Evolutionary conservation across 2,888 invertebrate species (phyloP), one percentile per base, ranked within the genome.

Genomic region (Spilarctia lutea): DNA sequence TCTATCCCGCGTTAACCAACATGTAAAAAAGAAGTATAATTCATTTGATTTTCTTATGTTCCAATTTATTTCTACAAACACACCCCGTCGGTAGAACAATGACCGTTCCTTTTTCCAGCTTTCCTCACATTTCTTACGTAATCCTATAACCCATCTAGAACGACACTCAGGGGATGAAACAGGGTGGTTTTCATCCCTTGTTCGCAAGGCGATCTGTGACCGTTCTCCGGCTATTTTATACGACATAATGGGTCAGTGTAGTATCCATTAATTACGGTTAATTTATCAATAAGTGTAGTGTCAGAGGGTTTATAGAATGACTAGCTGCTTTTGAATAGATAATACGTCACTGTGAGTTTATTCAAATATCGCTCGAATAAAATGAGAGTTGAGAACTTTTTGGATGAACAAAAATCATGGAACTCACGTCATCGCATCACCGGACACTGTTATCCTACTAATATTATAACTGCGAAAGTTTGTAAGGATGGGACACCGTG

Each of bases 101-200:
- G 27, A 63, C 16, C 6, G 60, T 13, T 16, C 3, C 27, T 30
- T 63, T 16, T 63, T 11, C 63, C 63, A 2, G 30, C 30, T 30
- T 63, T 30, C 30, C 27, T 63, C 63, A 30, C 30, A 63, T 63
- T 30, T 63, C 30, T 63, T 63, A 30, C 63, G 63, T 63, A 63
- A 63, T 63, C 63, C 30, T 30, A 60, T 30, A 60, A 27, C 60
- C 63, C 18, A 16, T 30, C 18, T 63, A 18, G 18, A 30, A 63
- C 63, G 63, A 63, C 30, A 63, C 63, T 39, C 35, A 11, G 71
- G 72, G 72, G 72, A 77, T 30, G 30, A 63, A 63, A 63, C 27
- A 63, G 63, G 63, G 63, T 63, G 27, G 63, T 18, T 63, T 63
- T 30, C 18, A 18, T 18, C 30, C 60, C 63, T 63, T 30, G 30